phyloP scores from a whole-genome alignment of 2,888 invertebrate species.

The Eugnorisma glareosa region DNA sequence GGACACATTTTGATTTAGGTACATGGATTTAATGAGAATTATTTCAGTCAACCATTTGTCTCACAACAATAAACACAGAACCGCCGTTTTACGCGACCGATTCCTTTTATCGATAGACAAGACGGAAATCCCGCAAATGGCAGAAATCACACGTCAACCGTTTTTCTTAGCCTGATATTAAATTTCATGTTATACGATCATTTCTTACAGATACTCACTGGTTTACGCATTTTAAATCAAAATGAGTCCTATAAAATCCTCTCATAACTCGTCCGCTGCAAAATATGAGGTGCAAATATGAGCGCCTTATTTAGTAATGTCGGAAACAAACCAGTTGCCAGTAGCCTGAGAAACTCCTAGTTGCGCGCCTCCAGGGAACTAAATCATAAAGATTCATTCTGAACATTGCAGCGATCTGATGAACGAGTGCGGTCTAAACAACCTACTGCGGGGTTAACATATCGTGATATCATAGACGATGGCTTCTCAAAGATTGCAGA shows the following conservation, averaged over 20 bases:
- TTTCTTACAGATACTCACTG: constrained; percentile 51
- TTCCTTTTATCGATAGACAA: constrained; percentile 19
- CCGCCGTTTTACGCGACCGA: not conserved
- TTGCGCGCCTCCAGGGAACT: constrained; percentile 78
- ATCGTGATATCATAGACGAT: constrained; percentile 72
- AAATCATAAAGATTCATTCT: constrained; percentile 87
- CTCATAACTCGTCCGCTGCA: constrained; percentile 72
- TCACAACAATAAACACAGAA: not conserved
- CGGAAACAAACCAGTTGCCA: constrained; percentile 85
- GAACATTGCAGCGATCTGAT: constrained; percentile 80
- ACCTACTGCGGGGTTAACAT: constrained; percentile 70
- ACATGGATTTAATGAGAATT: constrained; percentile 18
- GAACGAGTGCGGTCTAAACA: constrained; percentile 78
- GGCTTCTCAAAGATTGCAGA: constrained; percentile 72
- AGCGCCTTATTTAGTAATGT: constrained; percentile 85
- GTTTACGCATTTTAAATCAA: constrained; percentile 75
- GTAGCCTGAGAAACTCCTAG: constrained; percentile 87
- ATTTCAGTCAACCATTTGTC: not conserved
- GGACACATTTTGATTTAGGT: constrained; percentile 34
- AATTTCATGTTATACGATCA: constrained; percentile 59
- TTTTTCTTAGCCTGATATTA: constrained; percentile 53
- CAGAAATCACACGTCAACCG: constrained; percentile 42
- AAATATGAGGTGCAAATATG: constrained; percentile 86
- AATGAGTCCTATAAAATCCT: constrained; percentile 73
- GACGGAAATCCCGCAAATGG: constrained; percentile 19